Percentiles rank a stretch among this genome's conserved stretches.
Evolutionary conservation across 1,140 invertebrate species (phyloP).

Genomic region (Magallana angulata): DNA sequence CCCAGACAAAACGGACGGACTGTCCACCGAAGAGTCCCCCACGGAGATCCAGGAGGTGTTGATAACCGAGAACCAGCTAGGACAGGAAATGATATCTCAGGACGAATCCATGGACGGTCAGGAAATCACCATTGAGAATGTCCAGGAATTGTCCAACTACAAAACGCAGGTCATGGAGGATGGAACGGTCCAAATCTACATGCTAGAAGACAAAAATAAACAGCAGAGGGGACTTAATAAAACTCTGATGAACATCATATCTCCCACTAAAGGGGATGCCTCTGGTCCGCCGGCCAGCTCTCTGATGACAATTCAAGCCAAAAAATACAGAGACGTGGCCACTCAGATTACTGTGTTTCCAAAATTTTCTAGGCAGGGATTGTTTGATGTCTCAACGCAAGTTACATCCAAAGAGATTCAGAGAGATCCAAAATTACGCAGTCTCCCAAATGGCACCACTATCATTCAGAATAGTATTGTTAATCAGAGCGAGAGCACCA

Average conservation of each 20-base stretch:
- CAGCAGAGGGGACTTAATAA: not conserved
- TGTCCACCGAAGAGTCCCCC: not conserved
- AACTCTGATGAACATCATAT: not conserved
- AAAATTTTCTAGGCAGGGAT: constrained; percentile 55
- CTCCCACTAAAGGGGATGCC: not conserved
- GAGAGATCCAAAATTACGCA: constrained; percentile 28
- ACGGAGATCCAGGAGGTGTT: not conserved
- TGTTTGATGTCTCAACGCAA: constrained; percentile 55
- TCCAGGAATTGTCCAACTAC: constrained; percentile 43
- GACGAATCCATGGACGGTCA: constrained; percentile 29
- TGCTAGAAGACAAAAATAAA: constrained; percentile 30
- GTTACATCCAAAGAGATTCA: constrained; percentile 51
- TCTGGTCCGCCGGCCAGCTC: not conserved
- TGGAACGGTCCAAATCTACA: constrained; percentile 52
- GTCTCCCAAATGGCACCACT: constrained; percentile 55
- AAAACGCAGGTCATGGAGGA: constrained; percentile 49
- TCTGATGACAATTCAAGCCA: constrained; percentile 47
- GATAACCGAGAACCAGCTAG: not conserved
- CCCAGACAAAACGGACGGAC: not conserved
- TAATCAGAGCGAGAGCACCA: constrained; percentile 55
- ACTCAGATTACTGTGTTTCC: constrained; percentile 58
- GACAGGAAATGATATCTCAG: not conserved
- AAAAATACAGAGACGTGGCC: constrained; percentile 51
- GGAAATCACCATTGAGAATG: constrained; percentile 52
- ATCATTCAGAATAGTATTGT: constrained; percentile 58